Conservation (phyloP, 2,797 vertebrate species). For the Scomberomorus guttatus region DNA sequence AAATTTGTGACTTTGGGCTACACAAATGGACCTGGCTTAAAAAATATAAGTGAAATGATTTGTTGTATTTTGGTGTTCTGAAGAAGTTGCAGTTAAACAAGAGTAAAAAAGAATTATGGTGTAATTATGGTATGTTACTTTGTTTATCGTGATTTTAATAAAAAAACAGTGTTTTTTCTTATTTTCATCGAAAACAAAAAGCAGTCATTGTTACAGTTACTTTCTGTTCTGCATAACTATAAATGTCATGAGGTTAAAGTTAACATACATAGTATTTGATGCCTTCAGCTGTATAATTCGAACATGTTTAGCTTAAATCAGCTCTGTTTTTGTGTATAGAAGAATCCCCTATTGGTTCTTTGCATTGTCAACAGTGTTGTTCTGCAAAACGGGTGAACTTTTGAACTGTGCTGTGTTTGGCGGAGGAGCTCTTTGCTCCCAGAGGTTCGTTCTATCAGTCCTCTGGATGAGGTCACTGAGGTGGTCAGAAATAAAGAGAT, state of each 20-base stretch:
- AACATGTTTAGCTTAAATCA: background rate
- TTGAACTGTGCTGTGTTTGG: constrained; percentile 45
- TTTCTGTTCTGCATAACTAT: background rate
- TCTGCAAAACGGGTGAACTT: constrained; percentile 48
- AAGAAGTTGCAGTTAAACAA: no score
- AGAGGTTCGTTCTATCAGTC: constrained; percentile 37
- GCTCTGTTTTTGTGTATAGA: background rate
- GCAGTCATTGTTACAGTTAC: background rate
- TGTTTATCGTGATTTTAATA: background rate
- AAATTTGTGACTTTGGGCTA: background rate
- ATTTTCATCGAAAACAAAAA: constrained; percentile 2
- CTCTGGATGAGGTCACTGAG: constrained; percentile 56
- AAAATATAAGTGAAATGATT: background rate
- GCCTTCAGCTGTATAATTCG: constrained; percentile 16
- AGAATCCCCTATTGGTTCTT: constrained; percentile 24
- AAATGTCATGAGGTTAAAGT: constrained; percentile 30
- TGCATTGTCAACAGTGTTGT: constrained; percentile 47
- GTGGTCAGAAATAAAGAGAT: constrained; percentile 59
- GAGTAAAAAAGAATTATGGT: background rate
- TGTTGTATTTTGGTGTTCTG: background rate
- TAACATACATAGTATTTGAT: constrained; percentile 8
- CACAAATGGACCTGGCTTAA: no score
- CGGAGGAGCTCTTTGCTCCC: constrained; percentile 41
- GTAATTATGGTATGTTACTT: no score
- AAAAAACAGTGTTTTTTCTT: background rate